Conservation (phyloP, 2,797 vertebrate genomes). For the Micropoecilia bifurca region DNA sequence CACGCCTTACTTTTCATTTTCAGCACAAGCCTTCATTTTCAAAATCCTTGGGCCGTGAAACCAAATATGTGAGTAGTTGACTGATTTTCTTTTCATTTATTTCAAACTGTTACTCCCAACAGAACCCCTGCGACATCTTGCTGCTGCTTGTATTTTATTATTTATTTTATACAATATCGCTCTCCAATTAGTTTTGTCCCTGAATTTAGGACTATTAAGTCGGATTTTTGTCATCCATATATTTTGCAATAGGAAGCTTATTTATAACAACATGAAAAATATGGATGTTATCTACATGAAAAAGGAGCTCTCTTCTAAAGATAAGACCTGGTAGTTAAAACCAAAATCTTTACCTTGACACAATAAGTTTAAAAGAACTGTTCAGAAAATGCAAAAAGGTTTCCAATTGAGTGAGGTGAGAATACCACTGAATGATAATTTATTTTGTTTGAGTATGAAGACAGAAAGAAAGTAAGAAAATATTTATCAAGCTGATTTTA, state of each 20-base stretch:
- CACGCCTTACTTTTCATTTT: conserved; percentile 20
- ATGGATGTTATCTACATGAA: neutral
- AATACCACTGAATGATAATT: neutral
- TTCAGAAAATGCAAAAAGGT: neutral
- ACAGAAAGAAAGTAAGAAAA: neutral
- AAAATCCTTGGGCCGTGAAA: conserved; percentile 90
- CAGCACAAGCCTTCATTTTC: conserved; percentile 74
- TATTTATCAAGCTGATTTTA: neutral
- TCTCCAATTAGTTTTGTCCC: neutral
- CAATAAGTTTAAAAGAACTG: neutral
- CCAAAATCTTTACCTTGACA: neutral
- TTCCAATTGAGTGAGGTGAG: neutral
- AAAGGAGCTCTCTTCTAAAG: neutral
- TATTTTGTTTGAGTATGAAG: neutral
- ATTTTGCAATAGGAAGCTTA: neutral
- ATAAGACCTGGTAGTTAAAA: neutral
- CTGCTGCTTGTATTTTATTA: neutral
- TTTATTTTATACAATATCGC: neutral
- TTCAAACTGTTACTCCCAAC: neutral
- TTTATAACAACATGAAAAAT: neutral
- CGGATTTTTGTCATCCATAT: neutral
- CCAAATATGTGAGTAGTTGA: conserved; percentile 91
- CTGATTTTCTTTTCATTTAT: neutral
- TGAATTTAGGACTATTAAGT: neutral
- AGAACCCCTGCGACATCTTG: neutral